phyloP scores from a whole-genome alignment of 2,113 vertebrate species.

The Carollia perspicillata region DNA sequence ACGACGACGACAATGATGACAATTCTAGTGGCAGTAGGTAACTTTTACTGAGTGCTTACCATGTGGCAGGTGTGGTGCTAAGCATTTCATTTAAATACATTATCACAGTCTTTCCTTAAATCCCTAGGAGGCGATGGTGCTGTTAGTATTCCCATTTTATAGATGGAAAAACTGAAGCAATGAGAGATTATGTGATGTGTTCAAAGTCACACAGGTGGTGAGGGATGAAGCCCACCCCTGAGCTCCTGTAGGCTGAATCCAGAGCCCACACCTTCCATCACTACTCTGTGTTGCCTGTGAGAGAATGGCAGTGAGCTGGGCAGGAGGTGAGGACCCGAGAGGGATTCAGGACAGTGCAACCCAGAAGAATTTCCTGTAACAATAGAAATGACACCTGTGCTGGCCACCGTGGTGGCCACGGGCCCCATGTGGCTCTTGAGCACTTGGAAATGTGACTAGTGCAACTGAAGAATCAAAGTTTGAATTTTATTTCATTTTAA shows the following conservation, averaged over 20 bases:
- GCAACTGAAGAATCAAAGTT: neutral
- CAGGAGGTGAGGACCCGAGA: neutral
- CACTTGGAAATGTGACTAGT: neutral
- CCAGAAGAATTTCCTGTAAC: neutral
- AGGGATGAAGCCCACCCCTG: neutral
- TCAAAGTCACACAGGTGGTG: neutral
- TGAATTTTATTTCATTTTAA: neutral
- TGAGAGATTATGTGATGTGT: neutral
- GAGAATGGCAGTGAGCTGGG: neutral
- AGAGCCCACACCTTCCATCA: neutral
- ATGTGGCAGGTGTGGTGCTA: neutral
- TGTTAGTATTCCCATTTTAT: neutral
- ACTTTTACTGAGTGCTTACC: neutral
- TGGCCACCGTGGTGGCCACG: neutral
- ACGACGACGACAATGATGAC: neutral
- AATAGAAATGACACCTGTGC: neutral
- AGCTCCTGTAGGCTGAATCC: neutral
- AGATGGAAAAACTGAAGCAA: neutral
- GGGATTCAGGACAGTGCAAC: neutral
- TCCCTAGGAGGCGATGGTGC: neutral
- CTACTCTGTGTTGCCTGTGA: neutral
- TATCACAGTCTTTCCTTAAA: neutral
- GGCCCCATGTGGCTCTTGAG: neutral
- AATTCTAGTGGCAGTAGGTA: neutral
- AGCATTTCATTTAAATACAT: neutral